These are phyloP conservation scores for Syndactyla subalaris DNA, from an alignment of 2,797 vertebrate species.

Conservation along the genomic window DNA sequence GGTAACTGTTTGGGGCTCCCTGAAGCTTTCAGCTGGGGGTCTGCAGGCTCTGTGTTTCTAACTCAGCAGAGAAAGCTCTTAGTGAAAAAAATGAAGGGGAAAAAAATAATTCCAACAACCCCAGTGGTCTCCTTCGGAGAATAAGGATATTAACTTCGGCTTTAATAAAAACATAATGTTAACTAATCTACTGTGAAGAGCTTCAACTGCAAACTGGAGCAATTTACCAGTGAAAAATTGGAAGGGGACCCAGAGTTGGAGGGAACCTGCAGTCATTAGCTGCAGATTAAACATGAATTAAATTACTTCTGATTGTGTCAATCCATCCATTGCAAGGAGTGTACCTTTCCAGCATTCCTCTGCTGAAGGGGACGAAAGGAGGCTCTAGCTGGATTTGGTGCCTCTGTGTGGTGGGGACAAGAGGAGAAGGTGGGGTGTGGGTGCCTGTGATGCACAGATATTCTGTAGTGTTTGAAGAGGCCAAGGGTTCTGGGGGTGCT, in stretches of 20 bases:
- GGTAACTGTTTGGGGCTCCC: conserved; percentile 51
- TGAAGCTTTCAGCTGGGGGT: conserved; percentile 61
- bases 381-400: not conserved
- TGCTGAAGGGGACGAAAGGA: not conserved
- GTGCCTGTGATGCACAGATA: not conserved
- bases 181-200: conserved; percentile 72
- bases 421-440: not conserved
- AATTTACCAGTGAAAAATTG: conserved; percentile 49
- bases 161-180: conserved; percentile 71
- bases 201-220: conserved; percentile 26
- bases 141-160: conserved; percentile 62
- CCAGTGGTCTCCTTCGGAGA: conserved; percentile 63
- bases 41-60: conserved; percentile 26
- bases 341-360: not conserved
- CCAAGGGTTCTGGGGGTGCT: not conserved
- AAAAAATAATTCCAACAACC: conserved; percentile 45
- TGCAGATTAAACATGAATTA: conserved; percentile 64
- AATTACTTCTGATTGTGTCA: conserved; percentile 62
- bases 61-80: conserved; percentile 1
- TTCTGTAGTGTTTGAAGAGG: not conserved
- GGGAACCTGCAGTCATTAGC: conserved; percentile 39
- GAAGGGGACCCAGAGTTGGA: conserved; percentile 33
- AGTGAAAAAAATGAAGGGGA: not conserved
- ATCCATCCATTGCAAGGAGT: not conserved
- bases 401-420: not conserved